These are phyloP conservation scores for Drosophila picticornis DNA, from an alignment of 2,888 invertebrate species.

Conservation along the genomic window DNA sequence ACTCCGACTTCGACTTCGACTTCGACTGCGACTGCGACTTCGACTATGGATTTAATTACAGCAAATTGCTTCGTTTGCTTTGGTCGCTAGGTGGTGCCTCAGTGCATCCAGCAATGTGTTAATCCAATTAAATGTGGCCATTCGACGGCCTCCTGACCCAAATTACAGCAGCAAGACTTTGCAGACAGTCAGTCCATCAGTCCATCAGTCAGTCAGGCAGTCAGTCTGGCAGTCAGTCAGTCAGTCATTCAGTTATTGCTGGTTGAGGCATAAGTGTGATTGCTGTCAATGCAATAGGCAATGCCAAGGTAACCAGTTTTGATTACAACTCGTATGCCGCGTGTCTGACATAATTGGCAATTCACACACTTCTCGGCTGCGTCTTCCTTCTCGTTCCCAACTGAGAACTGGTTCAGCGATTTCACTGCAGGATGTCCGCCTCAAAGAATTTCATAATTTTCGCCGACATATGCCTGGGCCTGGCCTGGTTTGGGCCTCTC, in stretches of 20 bases:
- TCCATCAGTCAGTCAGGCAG: slow-evolving; percentile 27
- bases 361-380: slow-evolving; percentile 26
- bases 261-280: slow-evolving; percentile 35
- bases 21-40: not conserved
- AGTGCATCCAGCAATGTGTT: slow-evolving; percentile 61
- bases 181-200: slow-evolving; percentile 5
- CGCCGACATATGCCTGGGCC: slow-evolving; percentile 15
- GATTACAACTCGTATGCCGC: slow-evolving; percentile 52
- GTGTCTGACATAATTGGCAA: slow-evolving; percentile 68
- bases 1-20: slow-evolving; percentile 10
- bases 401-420: slow-evolving; percentile 24
- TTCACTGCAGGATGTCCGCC: slow-evolving; percentile 65
- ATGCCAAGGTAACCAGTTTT: slow-evolving; percentile 79
- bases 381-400: not conserved
- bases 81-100: slow-evolving; percentile 49
- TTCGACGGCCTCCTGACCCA: slow-evolving; percentile 65
- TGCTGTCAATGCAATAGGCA: slow-evolving; percentile 41
- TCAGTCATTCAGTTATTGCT: slow-evolving; percentile 9
- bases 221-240: slow-evolving; percentile 14
- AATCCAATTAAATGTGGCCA: slow-evolving; percentile 74
- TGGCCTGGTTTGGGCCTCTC: not conserved
- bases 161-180: slow-evolving; percentile 36
- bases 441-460: slow-evolving; percentile 72
- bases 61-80: slow-evolving; percentile 74
- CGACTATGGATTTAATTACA: slow-evolving; percentile 66